Evolutionary conservation across 1,140 invertebrate genomes (phyloP), one percentile per base, ranked within the genome.

Genomic region (Drosophila sucinea): DNA sequence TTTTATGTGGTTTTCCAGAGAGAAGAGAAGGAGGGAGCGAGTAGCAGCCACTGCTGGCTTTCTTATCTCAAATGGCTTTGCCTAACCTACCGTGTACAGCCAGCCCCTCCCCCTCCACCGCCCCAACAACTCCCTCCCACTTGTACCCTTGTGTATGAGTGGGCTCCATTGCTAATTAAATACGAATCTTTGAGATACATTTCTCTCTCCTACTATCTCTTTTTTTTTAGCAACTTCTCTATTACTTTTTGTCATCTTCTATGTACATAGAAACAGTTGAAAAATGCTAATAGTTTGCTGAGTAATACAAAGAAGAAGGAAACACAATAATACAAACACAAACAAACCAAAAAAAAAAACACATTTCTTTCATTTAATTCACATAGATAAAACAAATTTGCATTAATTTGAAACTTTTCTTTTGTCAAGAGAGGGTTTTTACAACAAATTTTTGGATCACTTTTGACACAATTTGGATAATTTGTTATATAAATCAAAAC

Each of bases 361-460:
- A 32, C 40, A 70, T 80, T 79, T 79, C 77, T 44, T 66, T 17
- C 27, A 79, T 60, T 60, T 74, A 79, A 66, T 79, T 51, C 67
- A 76, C 72, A 72, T 51, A 27, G 44, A 51, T 51, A 51, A 51
- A 51, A 47, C 44, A 47, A 51, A 51, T 51, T 51, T 51, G 44
- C 44, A 51, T 51, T 51, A 7, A 51, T 51, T 51, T 51, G 44
- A 51, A 51, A 51, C 23, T 51, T 51, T 51, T 51, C 4, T 25
- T 51, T 51, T 47, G 44, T 47, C 44, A 47, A 8, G 44, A 11
- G 8, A 40, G 8, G 8, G 10, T 40, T 40, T 40, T 30, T 30
- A 3, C 4, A 30, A 11, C 38, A 40, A 40, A 40, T 40, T 4
- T 47, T 25, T 44, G 1, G 4, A 7, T 44, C 41, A 44, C 4